Evolutionary conservation across 1,140 invertebrate species (phyloP), one percentile per base, ranked within the genome.

Genomic region (Amphibalanus amphitrite): DNA sequence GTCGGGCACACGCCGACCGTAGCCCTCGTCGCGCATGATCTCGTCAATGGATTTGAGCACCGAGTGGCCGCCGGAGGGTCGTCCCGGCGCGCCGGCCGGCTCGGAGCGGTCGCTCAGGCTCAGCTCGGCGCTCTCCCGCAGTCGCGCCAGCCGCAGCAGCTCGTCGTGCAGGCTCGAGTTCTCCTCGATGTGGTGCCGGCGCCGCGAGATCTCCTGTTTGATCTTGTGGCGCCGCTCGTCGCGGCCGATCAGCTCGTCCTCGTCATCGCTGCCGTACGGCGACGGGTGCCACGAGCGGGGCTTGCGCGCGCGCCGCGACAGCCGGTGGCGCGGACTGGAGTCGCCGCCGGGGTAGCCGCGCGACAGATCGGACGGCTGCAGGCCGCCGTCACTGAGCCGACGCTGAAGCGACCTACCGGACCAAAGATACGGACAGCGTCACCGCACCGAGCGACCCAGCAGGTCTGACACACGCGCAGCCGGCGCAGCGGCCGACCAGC

Each of bases 201-300:
- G 77, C 40, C 85, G 79, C 6, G 85, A 84, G 71, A 87, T 87
- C 78, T 88, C 86, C 20, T 84, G 84, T 76, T 87, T 86, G 68
- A 87, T 83, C 73, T 84, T 81, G 23, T 83, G 82, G 74, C 86
- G 85, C 75, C 85, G 86, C 74, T 86, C 84, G 76, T 87, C 85
- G 3, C 83, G 73, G 28, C 76, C 81, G 29, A 82, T 73, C 69
- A 81, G 75, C 69, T 83, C 80, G 69, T 80, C 79, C 67, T 82
- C 81, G 72, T 82, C 81, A 74, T 83, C 84, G 69, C 81, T 82
- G 28, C 80, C 82, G 73, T 84, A 84, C 8, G 84, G 85, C 0
- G 84, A 85, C 3, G 85, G 84, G 74, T 85, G 83, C 84, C 84
- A 85, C 15, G 84, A 85, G 28, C 83, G 80, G 1, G 84, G 82